A percentile compares a stretch with the other conserved stretches of the same genome.
These are phyloP conservation scores for Centruroides vittatus DNA, from an alignment of 1,140 invertebrate genomes.

Conservation along the genomic window DNA sequence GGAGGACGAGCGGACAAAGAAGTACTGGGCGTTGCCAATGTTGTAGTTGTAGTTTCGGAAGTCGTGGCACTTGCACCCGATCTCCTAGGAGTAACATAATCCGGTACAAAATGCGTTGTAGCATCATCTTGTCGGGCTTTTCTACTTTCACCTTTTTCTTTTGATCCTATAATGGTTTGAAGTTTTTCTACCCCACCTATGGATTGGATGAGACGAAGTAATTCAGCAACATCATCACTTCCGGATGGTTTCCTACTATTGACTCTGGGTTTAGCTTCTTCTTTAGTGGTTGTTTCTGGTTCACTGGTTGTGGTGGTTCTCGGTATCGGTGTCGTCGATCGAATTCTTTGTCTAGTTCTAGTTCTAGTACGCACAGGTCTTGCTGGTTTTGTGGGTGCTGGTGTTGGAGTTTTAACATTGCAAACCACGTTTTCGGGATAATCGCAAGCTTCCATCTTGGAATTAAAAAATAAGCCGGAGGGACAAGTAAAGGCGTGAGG, in stretches of 20 bases:
- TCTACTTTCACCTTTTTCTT: conserved; percentile 5
- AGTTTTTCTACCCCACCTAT: conserved; percentile 14
- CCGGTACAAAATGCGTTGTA: background rate
- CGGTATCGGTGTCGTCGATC: background rate
- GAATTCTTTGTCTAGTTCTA: background rate
- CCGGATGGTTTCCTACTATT: background rate
- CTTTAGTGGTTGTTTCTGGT: background rate
- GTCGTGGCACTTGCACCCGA: background rate
- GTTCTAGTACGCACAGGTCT: conserved; percentile 1
- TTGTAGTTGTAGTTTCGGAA: background rate
- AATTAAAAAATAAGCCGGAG: conserved; percentile 78
- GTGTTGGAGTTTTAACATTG: conserved; percentile 14
- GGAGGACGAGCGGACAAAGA: background rate
- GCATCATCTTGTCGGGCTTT: background rate
- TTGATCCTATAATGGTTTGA: conserved; percentile 9
- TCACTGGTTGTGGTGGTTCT: conserved; percentile 6
- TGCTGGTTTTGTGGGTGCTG: conserved; percentile 1
- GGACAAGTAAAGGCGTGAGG: conserved; percentile 88
- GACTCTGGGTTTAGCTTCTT: background rate
- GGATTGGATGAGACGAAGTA: conserved; percentile 12
- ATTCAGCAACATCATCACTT: conserved; percentile 9
- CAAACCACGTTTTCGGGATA: conserved; percentile 77
- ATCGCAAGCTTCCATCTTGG: conserved; percentile 78
- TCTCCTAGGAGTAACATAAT: conserved; percentile 8
- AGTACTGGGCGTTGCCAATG: background rate